These are phyloP conservation scores for Nephrotoma appendiculata DNA, from an alignment of 2,888 invertebrate species.

Conservation along the genomic window DNA sequence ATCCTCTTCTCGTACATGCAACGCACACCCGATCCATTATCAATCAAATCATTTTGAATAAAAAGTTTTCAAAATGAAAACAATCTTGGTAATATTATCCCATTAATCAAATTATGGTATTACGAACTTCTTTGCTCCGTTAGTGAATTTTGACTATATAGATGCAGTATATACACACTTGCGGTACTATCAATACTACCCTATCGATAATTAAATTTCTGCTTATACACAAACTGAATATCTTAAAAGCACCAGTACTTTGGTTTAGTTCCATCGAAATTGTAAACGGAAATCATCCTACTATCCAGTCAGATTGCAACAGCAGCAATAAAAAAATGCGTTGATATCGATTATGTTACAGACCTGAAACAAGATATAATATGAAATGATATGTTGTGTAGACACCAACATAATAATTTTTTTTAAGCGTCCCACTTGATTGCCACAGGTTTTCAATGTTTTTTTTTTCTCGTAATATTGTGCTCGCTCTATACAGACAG, in stretches of 20 bases:
- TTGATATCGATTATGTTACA: not conserved
- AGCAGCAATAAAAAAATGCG: not conserved
- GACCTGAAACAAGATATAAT: not conserved
- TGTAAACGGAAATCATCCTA: too few species aligned
- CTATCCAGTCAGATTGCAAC: not conserved
- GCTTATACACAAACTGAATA: not conserved
- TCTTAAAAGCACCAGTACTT: not conserved
- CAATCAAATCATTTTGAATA: not conserved
- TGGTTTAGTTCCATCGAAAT: too few species aligned
- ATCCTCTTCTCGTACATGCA: not conserved
- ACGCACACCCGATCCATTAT: not conserved
- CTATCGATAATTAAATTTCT: not conserved
- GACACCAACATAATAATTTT: not conserved
- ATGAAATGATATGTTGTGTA: not conserved
- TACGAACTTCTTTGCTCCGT: not conserved
- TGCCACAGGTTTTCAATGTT: not conserved
- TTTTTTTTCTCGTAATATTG: not conserved
- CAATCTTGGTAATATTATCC: not conserved
- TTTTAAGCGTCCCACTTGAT: not conserved
- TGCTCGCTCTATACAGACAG: not conserved
- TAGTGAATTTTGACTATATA: not conserved
- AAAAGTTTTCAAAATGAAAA: not conserved
- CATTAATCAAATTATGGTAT: not conserved
- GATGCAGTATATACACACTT: not conserved
- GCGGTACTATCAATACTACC: not conserved